Evolutionary conservation across 2,797 vertebrate genomes (phyloP).

Genomic region (Poeciliopsis presidionis): DNA sequence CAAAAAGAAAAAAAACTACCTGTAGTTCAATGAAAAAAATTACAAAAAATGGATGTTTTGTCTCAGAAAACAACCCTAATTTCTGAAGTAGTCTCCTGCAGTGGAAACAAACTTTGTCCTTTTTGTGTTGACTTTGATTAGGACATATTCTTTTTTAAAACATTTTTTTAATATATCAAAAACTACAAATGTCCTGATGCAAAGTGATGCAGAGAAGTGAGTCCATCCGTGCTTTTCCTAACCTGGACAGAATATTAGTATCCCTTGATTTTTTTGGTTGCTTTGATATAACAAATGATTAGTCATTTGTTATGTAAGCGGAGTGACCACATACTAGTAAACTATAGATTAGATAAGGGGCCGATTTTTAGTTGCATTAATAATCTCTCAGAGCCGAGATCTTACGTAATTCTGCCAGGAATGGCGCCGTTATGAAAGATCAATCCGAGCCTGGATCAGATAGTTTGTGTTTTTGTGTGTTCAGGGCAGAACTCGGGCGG

Average conservation of each 20-base stretch:
- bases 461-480: neutral
- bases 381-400: neutral
- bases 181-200: neutral
- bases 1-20: too few relatives aligned
- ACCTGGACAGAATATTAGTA: neutral
- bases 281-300: constrained; percentile 11
- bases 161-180: neutral
- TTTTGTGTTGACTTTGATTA: neutral
- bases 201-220: neutral
- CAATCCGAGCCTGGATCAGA: neutral
- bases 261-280: neutral
- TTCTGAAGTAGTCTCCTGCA: neutral
- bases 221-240: neutral
- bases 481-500: neutral
- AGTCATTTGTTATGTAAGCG: constrained; percentile 4
- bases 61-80: neutral
- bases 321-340: neutral
- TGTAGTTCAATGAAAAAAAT: too few relatives aligned
- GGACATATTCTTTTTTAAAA: neutral
- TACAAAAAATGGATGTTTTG: neutral
- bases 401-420: constrained; percentile 4
- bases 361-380: constrained; percentile 1
- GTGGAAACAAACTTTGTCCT: neutral
- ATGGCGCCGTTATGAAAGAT: neutral
- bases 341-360: constrained; percentile 5